Percentiles rank a stretch among this genome's conserved stretches.
These are phyloP conservation scores for Onychostoma macrolepis DNA, from an alignment of 2,113 vertebrate genomes.

Conservation along the genomic window DNA sequence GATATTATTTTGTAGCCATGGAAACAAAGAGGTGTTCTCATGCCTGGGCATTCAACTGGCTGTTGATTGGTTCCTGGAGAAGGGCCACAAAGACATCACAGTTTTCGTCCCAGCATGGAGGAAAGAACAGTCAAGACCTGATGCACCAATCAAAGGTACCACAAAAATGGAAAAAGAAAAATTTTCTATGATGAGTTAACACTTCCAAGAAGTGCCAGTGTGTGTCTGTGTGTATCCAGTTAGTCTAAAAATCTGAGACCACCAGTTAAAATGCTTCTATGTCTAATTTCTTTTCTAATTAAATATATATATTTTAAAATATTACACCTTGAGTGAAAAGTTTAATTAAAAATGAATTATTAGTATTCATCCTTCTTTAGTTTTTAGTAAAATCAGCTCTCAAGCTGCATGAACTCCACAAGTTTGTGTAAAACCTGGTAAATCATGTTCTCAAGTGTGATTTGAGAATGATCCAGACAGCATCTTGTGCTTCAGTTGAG, in stretches of 20 bases:
- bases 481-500: background rate
- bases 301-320: background rate
- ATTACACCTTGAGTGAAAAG: background rate
- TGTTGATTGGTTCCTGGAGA: conserved; percentile 97
- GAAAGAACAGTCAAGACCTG: conserved; percentile 96
- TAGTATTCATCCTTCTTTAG: background rate
- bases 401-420: background rate
- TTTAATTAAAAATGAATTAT: background rate
- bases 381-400: background rate
- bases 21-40: conserved; percentile 98
- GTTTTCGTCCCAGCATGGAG: conserved; percentile 98
- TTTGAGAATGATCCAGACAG: background rate
- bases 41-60: conserved; percentile 96
- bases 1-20: conserved; percentile 85
- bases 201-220: background rate
- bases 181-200: background rate
- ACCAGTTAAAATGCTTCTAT: background rate
- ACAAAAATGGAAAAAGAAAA: background rate
- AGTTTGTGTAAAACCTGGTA: background rate
- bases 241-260: background rate
- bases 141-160: conserved; percentile 95
- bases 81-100: conserved; percentile 97
- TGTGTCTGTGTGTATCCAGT: background rate
- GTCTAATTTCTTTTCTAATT: background rate
- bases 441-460: background rate